Conservation (phyloP, 2,797 vertebrate genomes). For the Dipus sagitta region DNA sequence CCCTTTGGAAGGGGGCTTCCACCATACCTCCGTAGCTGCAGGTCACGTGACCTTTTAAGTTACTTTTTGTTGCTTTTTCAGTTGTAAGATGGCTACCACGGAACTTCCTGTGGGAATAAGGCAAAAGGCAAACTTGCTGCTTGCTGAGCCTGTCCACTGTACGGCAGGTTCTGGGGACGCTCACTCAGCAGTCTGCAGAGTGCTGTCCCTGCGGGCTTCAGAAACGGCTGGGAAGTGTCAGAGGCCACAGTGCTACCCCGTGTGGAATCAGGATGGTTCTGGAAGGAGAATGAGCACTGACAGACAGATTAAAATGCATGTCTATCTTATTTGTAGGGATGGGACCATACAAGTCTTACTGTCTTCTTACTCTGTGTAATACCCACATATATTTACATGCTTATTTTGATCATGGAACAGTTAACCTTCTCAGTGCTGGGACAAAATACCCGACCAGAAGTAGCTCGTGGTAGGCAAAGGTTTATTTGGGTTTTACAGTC, state of each 20-base stretch:
- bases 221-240: not conserved
- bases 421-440: not conserved
- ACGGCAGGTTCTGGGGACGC: not conserved
- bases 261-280: not conserved
- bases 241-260: not conserved
- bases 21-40: not conserved
- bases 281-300: not conserved
- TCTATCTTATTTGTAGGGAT: not conserved
- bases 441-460: too few relatives aligned
- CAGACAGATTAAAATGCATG: not conserved
- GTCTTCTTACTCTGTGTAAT: not conserved
- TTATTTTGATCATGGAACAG: not conserved
- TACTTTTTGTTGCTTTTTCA: not conserved
- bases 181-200: too few relatives aligned
- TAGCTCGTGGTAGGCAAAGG: too few relatives aligned
- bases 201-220: not conserved
- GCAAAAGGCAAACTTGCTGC: not conserved
- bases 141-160: not conserved
- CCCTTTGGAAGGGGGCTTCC: not conserved
- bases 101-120: not conserved
- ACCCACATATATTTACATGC: not conserved
- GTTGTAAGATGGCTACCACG: not conserved
- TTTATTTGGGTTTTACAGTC: too few relatives aligned
- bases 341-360: not conserved
- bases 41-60: not conserved